phyloP scores from a whole-genome alignment of 2,113 vertebrate genomes.

The Microcebus murinus region DNA sequence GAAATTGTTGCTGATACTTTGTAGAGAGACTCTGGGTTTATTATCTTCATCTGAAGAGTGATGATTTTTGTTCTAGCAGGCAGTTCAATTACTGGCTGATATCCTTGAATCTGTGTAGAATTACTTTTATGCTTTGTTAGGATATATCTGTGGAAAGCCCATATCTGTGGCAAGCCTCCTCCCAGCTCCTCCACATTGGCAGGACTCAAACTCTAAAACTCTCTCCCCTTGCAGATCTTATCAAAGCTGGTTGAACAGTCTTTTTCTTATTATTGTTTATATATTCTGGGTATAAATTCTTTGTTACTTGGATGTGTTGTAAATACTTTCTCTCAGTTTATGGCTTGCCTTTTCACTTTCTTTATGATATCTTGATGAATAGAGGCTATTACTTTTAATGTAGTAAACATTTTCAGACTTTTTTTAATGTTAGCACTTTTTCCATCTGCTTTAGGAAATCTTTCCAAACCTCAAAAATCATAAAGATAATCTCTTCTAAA shows the following conservation, averaged over 20 bases:
- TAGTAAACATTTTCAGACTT: not conserved
- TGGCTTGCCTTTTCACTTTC: conserved; percentile 16
- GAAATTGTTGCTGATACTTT: not conserved
- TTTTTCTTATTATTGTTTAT: conserved; percentile 24
- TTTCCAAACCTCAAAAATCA: not conserved
- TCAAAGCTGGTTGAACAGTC: not conserved
- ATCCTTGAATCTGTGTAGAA: conserved; percentile 11
- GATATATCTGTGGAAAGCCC: not conserved
- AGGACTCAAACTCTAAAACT: conserved; percentile 19
- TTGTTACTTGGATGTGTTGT: not conserved
- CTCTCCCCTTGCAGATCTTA: not conserved
- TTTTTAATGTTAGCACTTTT: not conserved
- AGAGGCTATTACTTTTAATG: conserved; percentile 7
- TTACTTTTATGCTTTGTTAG: conserved; percentile 20
- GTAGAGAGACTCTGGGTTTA: not conserved
- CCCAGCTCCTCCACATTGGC: not conserved
- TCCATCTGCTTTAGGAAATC: not conserved
- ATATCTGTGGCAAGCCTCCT: not conserved
- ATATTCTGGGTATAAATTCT: not conserved
- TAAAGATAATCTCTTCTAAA: conserved; percentile 2
- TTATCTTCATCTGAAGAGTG: not conserved
- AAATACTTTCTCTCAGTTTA: not conserved
- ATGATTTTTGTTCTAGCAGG: conserved; percentile 27
- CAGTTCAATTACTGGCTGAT: not conserved
- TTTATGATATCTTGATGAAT: not conserved